These are phyloP conservation scores for Phacellophora camtschatica DNA, from an alignment of 30 jellyfish, hydroid and myxozoan genomes.

Conservation along the genomic window DNA sequence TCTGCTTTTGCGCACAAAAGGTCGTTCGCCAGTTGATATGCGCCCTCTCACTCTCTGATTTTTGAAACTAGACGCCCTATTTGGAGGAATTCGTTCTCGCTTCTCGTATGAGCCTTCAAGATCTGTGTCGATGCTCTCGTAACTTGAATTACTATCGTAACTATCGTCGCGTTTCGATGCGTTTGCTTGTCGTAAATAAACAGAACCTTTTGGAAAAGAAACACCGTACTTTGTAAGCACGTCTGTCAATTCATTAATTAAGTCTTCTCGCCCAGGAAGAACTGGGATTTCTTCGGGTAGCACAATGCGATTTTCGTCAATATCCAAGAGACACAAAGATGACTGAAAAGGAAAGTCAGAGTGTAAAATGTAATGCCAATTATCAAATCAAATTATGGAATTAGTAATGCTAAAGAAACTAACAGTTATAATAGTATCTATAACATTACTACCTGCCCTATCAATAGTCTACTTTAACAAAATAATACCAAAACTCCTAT, in stretches of 20 bases:
- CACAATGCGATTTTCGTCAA: constrained; percentile 84
- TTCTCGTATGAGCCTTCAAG: constrained; percentile 66
- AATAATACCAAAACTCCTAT: not conserved
- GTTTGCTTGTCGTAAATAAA: constrained; percentile 38
- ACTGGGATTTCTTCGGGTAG: constrained; percentile 95
- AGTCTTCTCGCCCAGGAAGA: constrained; percentile 92
- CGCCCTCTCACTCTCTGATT: constrained; percentile 39
- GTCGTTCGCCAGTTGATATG: constrained; percentile 53
- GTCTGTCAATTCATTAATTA: constrained; percentile 71
- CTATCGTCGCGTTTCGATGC: constrained; percentile 24
- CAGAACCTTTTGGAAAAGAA: constrained; percentile 77
- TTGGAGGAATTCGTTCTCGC: constrained; percentile 53
- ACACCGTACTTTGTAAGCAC: constrained; percentile 69
- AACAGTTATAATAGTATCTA: no score
- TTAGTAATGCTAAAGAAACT: not conserved
- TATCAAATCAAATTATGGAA: no score
- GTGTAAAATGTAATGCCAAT: no score
- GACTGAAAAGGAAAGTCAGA: constrained; percentile 75
- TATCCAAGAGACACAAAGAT: constrained; percentile 87
- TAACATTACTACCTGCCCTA: no score
- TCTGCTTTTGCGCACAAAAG: constrained; percentile 10
- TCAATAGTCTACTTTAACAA: no score
- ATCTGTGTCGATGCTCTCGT: constrained; percentile 53
- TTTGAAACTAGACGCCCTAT: constrained; percentile 56
- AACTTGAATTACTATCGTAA: constrained; percentile 59